Base-by-base conservation (phyloP, 2,797 vertebrate species). In the Lutjanus campechanus region DNA sequence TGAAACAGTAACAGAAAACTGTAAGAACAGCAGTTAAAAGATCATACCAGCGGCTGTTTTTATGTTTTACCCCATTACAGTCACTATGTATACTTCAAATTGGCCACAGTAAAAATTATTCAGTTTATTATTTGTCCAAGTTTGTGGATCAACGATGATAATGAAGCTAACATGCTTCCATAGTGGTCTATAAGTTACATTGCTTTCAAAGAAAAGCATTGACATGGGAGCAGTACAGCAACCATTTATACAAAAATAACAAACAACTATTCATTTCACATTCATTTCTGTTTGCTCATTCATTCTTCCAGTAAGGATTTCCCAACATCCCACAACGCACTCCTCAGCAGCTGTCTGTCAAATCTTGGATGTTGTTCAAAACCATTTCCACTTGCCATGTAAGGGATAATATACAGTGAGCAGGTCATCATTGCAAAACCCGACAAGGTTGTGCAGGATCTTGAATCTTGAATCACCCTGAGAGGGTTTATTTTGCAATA, bases 321-420 rank as follows among this genome's bases (percentile, higher is more conserved):
- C 16, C 4, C 40, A 59, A 81, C 59, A 73, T 51, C 17, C n/a
- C n/a, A 10, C 1, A 49, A 64, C 69, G 69, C 0, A 0, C 15
- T 55, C 25, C 11, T 54, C 8, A 22, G 16, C 1, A 50, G 11
- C 20, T 63, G 17, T 51, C 29, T 40, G 43, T 53, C 36, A 29
- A 16, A 59, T 25, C 47, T 46, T 79, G 61, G 51, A 16, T 65
- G 13, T 6, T 43, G 59, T 59, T 56, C 56, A 74, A 50, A 74
- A 51, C 67, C 46, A 17, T 43, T 56, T 56, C 49, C 15, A 11
- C 46, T 49, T 49, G 29, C 29, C 29, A 36, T 36, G 29, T 36
- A 36, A 36, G 29, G 29, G 29, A 36, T 36, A 36, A 36, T 36
- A 5, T 36, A 5, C 29, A 36, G 29, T 36, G 29, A 29, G 29